A percentile compares a stretch with the other conserved stretches of the same genome.
Evolutionary conservation across 2,113 vertebrate genomes (phyloP).

Genomic region (Bubo scandiacus): DNA sequence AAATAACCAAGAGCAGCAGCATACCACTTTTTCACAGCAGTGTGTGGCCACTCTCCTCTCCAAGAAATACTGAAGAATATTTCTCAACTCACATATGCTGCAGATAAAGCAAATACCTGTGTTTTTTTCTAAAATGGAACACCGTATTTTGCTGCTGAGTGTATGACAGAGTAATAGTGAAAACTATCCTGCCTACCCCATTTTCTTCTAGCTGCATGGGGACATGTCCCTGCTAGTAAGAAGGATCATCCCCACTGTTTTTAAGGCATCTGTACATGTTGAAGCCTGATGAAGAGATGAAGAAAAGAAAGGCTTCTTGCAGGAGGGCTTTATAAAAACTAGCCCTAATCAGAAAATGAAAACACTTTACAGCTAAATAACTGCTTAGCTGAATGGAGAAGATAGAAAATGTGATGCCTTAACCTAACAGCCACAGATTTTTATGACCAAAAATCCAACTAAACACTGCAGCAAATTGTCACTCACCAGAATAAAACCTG

Average conservation of each 20-base stretch:
- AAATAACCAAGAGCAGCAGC: neutral
- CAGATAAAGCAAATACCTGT: neutral
- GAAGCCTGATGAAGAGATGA: neutral
- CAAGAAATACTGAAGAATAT: neutral
- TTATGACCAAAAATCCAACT: neutral
- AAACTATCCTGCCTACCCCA: neutral
- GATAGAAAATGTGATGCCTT: neutral
- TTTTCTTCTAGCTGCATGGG: neutral
- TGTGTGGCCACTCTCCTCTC: neutral
- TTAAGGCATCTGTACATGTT: neutral
- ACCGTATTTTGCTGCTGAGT: neutral
- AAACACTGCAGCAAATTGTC: neutral
- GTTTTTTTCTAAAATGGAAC: neutral
- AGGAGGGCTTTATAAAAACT: neutral
- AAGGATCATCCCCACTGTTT: neutral
- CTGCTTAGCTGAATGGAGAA: neutral
- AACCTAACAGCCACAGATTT: neutral
- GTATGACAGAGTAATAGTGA: neutral
- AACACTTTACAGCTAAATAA: neutral
- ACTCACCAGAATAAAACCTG: neutral
- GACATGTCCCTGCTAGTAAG: neutral
- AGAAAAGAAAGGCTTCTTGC: neutral
- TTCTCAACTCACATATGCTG: neutral
- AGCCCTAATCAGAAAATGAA: neutral
- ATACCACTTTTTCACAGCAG: neutral